These are phyloP conservation scores for Dendronephthya gigantea DNA, from an alignment of 64 coral and sea anemone genomes.

Conservation along the genomic window DNA sequence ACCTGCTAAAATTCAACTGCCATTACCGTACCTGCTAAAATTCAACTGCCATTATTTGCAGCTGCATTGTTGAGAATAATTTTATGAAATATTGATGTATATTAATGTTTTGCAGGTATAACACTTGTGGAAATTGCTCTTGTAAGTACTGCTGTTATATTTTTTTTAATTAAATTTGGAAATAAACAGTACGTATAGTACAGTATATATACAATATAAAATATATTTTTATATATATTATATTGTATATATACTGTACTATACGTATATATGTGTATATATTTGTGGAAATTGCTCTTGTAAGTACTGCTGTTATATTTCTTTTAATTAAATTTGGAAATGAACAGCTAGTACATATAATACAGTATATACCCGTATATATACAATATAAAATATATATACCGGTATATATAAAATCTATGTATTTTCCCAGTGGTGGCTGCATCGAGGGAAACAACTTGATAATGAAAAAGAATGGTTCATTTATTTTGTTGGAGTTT, in stretches of 20 bases:
- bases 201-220: too few species aligned
- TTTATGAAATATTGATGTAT: too few species aligned
- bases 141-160: not conserved
- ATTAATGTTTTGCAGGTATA: not conserved
- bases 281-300: not conserved
- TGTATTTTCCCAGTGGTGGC: not conserved
- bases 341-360: not conserved
- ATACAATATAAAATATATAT: too few species aligned
- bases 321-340: not conserved
- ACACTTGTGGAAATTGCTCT: not conserved
- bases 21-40: too few species aligned
- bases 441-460: not conserved
- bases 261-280: too few species aligned
- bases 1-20: too few species aligned
- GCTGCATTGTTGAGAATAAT: too few species aligned
- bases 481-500: constrained; percentile 10
- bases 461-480: not conserved
- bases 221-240: too few species aligned
- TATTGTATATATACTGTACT: too few species aligned
- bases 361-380: too few species aligned
- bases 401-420: too few species aligned
- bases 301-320: not conserved
- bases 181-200: not conserved
- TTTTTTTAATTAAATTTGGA: not conserved
- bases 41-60: too few species aligned